These are phyloP conservation scores for Lordiphosa collinella DNA, from an alignment of 1,140 invertebrate genomes.

Conservation along the genomic window DNA sequence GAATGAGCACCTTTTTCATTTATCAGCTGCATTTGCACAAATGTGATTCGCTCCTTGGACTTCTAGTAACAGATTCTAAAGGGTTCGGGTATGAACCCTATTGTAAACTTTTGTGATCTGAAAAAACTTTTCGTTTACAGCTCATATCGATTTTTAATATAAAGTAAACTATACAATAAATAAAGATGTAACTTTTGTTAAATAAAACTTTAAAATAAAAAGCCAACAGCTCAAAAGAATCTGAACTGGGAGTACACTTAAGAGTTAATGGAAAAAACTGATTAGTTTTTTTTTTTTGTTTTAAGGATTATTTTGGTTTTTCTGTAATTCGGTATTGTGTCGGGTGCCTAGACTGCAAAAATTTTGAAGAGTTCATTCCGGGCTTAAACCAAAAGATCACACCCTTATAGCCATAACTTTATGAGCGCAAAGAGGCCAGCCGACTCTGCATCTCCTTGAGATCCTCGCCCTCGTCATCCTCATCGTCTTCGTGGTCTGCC, in stretches of 20 bases:
- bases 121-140: slow-evolving; percentile 2
- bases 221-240: slow-evolving; percentile 31
- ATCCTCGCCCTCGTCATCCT: slow-evolving; percentile 80
- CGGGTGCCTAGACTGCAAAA: slow-evolving; percentile 1
- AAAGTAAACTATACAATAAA: slow-evolving; percentile 62
- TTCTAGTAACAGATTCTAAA: too few relatives aligned
- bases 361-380: slow-evolving; percentile 21
- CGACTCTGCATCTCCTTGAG: slow-evolving; percentile 81
- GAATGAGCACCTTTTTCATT: too few relatives aligned
- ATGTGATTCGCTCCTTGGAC: too few relatives aligned
- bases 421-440: slow-evolving; percentile 71
- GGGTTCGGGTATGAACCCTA: too few relatives aligned
- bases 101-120: too few relatives aligned
- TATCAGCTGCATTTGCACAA: too few relatives aligned
- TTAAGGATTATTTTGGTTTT: slow-evolving; percentile 40
- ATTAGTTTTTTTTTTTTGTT: slow-evolving; percentile 17
- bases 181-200: slow-evolving; percentile 42
- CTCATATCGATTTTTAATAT: slow-evolving; percentile 42
- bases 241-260: slow-evolving; percentile 39
- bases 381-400: slow-evolving; percentile 21
- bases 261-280: slow-evolving; percentile 27
- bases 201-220: slow-evolving; percentile 29
- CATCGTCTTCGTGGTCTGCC: slow-evolving; percentile 77
- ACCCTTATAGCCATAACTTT: slow-evolving; percentile 54
- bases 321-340: slow-evolving; percentile 22